Evolutionary conservation across 2,888 invertebrate genomes (phyloP).

Genomic region (Drosophila suboccidentalis): DNA sequence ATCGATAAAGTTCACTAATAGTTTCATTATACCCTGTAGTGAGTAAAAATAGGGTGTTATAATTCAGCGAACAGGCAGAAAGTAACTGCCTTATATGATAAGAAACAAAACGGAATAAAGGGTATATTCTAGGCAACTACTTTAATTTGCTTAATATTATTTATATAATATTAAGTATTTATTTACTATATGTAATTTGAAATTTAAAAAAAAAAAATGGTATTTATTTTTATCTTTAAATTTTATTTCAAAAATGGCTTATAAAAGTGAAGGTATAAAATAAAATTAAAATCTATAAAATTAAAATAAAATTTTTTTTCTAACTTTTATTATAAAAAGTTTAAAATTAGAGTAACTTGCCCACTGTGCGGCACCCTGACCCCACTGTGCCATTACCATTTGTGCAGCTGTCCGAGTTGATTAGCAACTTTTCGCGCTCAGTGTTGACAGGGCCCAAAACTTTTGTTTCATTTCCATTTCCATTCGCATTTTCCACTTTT

Average conservation of each 20-base stretch:
- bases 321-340: too few species aligned
- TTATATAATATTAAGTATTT: too few species aligned
- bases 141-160: too few species aligned
- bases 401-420: conserved; percentile 59
- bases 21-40: not conserved
- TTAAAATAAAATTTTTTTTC: too few species aligned
- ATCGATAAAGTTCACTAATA: not conserved
- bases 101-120: not conserved
- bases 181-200: too few species aligned
- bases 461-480: conserved; percentile 64
- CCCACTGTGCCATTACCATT: conserved; percentile 17
- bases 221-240: too few species aligned
- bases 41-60: not conserved
- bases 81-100: not conserved
- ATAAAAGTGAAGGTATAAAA: too few species aligned
- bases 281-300: too few species aligned
- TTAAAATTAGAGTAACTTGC: too few species aligned
- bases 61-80: not conserved
- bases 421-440: conserved; percentile 61
- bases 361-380: conserved; percentile 6
- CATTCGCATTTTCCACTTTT: conserved; percentile 27
- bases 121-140: not conserved
- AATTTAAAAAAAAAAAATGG: too few species aligned
- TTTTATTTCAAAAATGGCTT: too few species aligned
- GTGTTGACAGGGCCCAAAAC: conserved; percentile 43